Percentiles rank a stretch among this genome's conserved stretches.
Evolutionary conservation across 2,888 invertebrate species (phyloP).

Genomic region (Agrochola macilenta): DNA sequence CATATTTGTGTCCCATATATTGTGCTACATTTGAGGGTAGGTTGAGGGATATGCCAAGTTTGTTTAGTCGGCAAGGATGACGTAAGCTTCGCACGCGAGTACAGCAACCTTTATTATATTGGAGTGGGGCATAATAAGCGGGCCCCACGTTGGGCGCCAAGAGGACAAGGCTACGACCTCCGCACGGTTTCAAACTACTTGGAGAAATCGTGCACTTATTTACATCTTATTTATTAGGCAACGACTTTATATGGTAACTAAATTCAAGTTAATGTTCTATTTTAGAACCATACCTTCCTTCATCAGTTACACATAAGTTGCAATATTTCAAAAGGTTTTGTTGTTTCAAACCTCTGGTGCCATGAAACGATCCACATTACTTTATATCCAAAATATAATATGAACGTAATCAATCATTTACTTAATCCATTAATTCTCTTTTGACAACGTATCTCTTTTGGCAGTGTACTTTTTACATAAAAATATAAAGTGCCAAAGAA

Average conservation of each 20-base stretch:
- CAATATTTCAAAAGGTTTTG: neutral
- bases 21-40: constrained; percentile 39
- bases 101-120: constrained; percentile 63
- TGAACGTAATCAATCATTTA: constrained; percentile 32
- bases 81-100: constrained; percentile 75
- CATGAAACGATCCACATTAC: neutral
- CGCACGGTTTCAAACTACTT: constrained; percentile 53
- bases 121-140: constrained; percentile 62
- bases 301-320: neutral
- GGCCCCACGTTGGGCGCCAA: constrained; percentile 75
- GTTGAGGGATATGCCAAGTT: constrained; percentile 65
- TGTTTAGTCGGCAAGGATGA: constrained; percentile 69
- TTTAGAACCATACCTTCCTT: constrained; percentile 21
- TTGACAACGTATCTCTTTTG: constrained; percentile 11
- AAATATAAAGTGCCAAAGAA: neutral
- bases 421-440: constrained; percentile 26
- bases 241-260: constrained; percentile 49
- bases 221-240: constrained; percentile 61
- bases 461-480: constrained; percentile 7
- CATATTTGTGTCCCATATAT: constrained; percentile 35
- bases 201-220: constrained; percentile 63
- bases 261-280: constrained; percentile 31
- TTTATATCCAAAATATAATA: constrained; percentile 1
- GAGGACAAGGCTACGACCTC: constrained; percentile 80
- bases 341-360: neutral